Evolutionary conservation across 2,888 invertebrate genomes (phyloP).

Genomic region (Nemoura dubitans): DNA sequence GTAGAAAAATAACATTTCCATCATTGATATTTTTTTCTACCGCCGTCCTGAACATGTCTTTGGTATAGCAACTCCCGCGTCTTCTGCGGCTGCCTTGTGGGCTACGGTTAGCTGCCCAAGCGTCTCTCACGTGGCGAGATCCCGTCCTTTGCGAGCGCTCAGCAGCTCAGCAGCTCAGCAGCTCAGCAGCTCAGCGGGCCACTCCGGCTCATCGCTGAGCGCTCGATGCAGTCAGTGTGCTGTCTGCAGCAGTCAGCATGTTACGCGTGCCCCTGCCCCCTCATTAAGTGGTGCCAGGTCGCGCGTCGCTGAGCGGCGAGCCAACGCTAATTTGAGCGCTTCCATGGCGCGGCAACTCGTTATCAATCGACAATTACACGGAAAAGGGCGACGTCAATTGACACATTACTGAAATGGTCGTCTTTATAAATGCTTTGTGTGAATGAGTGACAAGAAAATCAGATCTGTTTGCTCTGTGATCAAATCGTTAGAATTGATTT

Average conservation of each 20-base stretch:
- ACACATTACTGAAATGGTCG: neutral
- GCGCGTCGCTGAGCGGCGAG: neutral
- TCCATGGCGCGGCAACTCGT: neutral
- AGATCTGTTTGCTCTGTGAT: too few relatives aligned
- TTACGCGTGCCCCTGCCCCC: neutral
- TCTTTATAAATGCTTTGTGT: too few relatives aligned
- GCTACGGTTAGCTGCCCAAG: constrained; percentile 23
- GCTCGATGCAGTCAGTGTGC: neutral
- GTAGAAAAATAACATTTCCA: neutral
- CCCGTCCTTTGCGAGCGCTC: neutral
- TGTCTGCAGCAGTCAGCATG: neutral
- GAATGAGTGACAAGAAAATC: too few relatives aligned
- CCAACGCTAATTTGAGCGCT: neutral
- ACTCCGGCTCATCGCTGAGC: too few relatives aligned
- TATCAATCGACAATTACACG: neutral
- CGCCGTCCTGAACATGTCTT: neutral
- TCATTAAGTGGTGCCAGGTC: neutral
- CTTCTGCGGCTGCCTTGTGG: neutral
- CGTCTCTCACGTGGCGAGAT: constrained; percentile 1
- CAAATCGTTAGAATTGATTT: too few relatives aligned
- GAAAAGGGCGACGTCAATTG: neutral
- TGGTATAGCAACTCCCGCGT: neutral
- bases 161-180: too few relatives aligned
- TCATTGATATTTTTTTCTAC: neutral
- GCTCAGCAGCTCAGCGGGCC: too few relatives aligned